Conservation (phyloP, 1,140 invertebrate species). For the Bemisia tabaci region DNA sequence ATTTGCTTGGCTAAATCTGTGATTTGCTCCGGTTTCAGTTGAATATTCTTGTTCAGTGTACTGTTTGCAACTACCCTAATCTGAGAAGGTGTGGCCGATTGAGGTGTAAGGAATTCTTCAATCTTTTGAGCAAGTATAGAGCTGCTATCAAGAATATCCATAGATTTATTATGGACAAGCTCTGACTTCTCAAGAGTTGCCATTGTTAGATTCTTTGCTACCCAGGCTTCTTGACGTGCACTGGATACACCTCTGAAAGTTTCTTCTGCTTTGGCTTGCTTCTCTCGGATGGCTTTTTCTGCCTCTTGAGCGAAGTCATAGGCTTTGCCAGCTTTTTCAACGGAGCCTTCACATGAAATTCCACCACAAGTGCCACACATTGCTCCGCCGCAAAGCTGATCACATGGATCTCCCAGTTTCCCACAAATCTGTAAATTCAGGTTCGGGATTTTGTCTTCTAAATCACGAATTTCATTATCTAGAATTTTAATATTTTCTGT, state of each 20-base stretch:
- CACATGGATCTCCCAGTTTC: conserved; percentile 69
- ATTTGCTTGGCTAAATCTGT: conserved; percentile 66
- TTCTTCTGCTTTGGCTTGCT: conserved; percentile 61
- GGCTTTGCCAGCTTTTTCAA: conserved; percentile 72
- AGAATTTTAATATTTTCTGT: conserved; percentile 49
- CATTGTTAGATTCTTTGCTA: neutral
- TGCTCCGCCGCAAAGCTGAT: conserved; percentile 81
- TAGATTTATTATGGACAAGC: neutral
- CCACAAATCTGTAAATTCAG: conserved; percentile 86
- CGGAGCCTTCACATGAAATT: conserved; percentile 78
- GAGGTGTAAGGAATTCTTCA: conserved; percentile 2
- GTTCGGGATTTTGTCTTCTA: conserved; percentile 61
- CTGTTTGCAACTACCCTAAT: neutral
- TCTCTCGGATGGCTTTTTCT: conserved; percentile 58
- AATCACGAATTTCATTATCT: conserved; percentile 43
- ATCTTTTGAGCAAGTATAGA: neutral
- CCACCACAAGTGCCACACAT: conserved; percentile 85
- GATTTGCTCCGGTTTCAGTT: conserved; percentile 72
- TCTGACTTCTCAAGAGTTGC: neutral
- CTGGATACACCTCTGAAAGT: conserved; percentile 39
- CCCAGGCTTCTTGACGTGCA: neutral
- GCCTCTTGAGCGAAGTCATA: conserved; percentile 72
- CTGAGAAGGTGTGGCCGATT: neutral
- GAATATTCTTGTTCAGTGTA: conserved; percentile 35
- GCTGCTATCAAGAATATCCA: neutral